Evolutionary conservation across 2,888 invertebrate genomes (phyloP), one percentile per base, ranked within the genome.

Genomic region (Heterodera filipjevi): DNA sequence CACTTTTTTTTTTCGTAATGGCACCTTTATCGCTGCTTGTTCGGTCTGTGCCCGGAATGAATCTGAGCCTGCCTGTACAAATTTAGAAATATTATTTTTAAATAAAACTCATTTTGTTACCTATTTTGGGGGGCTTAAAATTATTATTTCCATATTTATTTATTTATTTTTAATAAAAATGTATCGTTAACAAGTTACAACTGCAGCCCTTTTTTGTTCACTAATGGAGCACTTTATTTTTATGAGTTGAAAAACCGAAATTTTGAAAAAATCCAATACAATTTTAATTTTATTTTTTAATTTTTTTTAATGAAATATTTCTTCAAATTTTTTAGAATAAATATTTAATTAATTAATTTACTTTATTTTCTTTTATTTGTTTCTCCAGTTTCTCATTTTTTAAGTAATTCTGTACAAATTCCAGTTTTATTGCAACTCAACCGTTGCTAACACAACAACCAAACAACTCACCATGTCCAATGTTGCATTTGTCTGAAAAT

Each of bases 401-500:
- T 10, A 2, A 32, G 0, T n/a, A n/a, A 19, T 5, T 53, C 35
- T 8, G 22, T 64, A 33, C 19, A 75, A 59, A 32, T 68, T 68
- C 68, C 68, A 35, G 32, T 68, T 32, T 68, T 33, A 30, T 30
- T 32, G 22, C 68, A 35, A 68, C 35, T 33, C 35, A 35, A 68
- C 68, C 35, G 27, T 68, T 68, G 33, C 12, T 35, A 19, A 32
- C 3, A 33, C 3, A 19, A 3, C 10, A 33, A 16, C 33, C 33
- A 32, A 27, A 3, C 10, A 22, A 87, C 87, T 82, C 79, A 89
- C 88, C 82, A 85, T 85, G 76, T 86, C 82, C 79, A 88, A 81
- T 30, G 86, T 86, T 68, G 86, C 88, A 76, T 89, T 84, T 77
- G 79, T 84, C 86, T 87, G 81, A 81, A 81, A 76, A 32, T 27